A percentile compares a stretch with the other conserved stretches of the same genome.
phyloP scores from a whole-genome alignment of 2,113 vertebrate species.

The Chloebia gouldiae region DNA sequence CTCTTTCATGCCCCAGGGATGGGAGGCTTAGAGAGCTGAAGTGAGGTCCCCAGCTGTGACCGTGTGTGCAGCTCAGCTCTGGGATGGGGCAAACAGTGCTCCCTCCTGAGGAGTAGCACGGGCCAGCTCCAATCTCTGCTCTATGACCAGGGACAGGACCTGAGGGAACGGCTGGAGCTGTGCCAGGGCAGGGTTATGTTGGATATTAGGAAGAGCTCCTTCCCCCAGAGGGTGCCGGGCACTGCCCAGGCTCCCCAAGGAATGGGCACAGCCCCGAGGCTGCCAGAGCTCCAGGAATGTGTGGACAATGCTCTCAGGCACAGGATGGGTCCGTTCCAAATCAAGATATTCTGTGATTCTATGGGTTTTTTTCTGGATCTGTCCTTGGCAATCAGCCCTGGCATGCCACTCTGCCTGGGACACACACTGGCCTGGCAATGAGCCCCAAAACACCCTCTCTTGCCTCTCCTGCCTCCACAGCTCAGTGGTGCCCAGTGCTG shows the following conservation, averaged over 20 bases:
- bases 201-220: background rate
- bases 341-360: background rate
- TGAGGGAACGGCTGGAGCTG: rapidly evolving
- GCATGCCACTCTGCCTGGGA: background rate
- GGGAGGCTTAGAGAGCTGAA: background rate
- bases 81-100: background rate
- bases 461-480: background rate
- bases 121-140: background rate
- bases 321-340: background rate
- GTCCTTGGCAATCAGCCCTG: background rate
- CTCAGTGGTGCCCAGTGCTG: background rate
- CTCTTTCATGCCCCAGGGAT: background rate
- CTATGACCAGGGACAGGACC: background rate
- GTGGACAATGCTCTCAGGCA: rapidly evolving
- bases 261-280: rapidly evolving
- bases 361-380: background rate
- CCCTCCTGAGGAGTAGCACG: too few relatives aligned
- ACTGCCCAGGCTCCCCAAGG: background rate
- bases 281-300: background rate
- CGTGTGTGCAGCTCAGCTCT: background rate
- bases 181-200: rapidly evolving
- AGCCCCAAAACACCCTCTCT: background rate
- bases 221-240: background rate
- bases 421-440: background rate
- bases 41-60: rapidly evolving